Conservation (phyloP, 2,113 vertebrate species). For the Cathartes aura region DNA sequence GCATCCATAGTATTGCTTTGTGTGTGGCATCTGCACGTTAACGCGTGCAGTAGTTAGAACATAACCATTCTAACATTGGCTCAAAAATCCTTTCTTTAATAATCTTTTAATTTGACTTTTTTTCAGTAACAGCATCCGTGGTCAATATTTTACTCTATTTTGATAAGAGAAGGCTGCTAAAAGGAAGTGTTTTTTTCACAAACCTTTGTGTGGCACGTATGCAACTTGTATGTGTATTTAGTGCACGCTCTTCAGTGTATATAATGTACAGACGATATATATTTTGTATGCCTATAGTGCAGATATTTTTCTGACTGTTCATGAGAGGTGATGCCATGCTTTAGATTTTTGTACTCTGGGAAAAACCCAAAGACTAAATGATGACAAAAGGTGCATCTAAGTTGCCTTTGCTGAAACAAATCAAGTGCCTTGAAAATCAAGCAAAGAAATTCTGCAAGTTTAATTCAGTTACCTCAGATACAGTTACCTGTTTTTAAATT, state of each 20-base stretch:
- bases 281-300: neutral
- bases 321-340: neutral
- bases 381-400: neutral
- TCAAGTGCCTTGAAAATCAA: conserved; percentile 35
- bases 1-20: conserved; percentile 71
- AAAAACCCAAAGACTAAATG: neutral
- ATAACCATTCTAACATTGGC: conserved; percentile 5
- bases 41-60: conserved; percentile 40
- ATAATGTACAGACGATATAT: neutral
- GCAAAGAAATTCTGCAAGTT: neutral
- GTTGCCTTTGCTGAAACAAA: conserved; percentile 12
- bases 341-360: neutral
- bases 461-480: neutral
- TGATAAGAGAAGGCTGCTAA: conserved; percentile 84
- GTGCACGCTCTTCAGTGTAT: neutral
- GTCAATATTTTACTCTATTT: conserved; percentile 19
- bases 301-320: neutral
- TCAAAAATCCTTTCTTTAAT: conserved; percentile 22
- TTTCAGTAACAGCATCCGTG: conserved; percentile 26
- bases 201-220: neutral
- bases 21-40: conserved; percentile 74
- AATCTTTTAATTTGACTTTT: neutral
- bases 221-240: neutral
- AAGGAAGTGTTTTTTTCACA: conserved; percentile 52
- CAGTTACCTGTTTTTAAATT: neutral